Evolutionary conservation across 2,797 vertebrate genomes (phyloP), one percentile per base, ranked within the genome.

Genomic region (Chloroceryle amazona): DNA sequence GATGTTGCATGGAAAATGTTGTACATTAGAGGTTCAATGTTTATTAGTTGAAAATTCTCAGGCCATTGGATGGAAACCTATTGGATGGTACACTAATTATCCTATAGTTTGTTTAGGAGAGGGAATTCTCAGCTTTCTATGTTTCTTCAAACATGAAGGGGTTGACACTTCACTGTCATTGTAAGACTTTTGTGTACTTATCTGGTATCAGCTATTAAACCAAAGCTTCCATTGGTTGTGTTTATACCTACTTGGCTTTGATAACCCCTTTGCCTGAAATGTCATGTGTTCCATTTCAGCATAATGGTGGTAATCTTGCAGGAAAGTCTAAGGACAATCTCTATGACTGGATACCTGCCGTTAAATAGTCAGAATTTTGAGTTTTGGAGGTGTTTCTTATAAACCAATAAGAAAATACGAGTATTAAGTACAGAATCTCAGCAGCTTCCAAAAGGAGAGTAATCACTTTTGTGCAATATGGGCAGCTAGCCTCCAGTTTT

Each of bases 141-240:
- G 35, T 60, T 52, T 67, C 12, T 14, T 94, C 37, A 89, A 14
- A 46, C 37, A 16, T 17, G 21, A 76, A 46, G 14, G 20, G 7
- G 5, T 21, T 52, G 47, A 63, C 11, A 21, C 6, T 66, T 87
- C 41, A 37, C 39, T 54, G 23, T 76, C 39, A 12, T 28, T 35
- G 16, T 63, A 71, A 81, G 31, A 8, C 22, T 76, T 0, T 33
- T 1, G 1, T 78, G 26, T 23, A 31, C 31, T 82, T 23, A 26
- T 10, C 46, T 65, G 18, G 8, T 79, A 51, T 21, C 26, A 58
- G 11, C 33, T 72, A 16, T 49, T 44, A 71, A 86, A 86, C 8
- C 0, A 1, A 49, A 81, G 29, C 28, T 76, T 86, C 63, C 0
- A 0, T 10, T 63, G 12, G 8, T 66, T 66, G 2, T 26, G 2